These are phyloP conservation scores for Chlorospingus flavigularis DNA, from an alignment of 2,797 vertebrate genomes.

Conservation along the genomic window DNA sequence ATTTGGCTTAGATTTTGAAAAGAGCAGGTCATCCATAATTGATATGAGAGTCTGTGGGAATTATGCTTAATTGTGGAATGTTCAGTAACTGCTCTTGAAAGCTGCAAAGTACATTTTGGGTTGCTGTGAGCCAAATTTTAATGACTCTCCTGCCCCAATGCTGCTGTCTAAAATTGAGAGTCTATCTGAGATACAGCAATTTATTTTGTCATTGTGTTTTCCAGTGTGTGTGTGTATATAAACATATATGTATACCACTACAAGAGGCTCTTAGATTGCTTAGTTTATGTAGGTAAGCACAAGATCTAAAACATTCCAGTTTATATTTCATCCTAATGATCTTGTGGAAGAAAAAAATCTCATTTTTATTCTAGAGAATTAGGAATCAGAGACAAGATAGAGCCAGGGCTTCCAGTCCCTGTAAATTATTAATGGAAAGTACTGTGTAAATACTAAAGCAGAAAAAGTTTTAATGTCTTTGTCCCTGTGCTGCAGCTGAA, in stretches of 20 bases:
- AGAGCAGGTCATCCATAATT: background rate
- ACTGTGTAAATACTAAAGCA: constrained; percentile 6
- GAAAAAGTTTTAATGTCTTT: background rate
- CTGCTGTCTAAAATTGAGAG: background rate
- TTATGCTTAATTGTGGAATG: background rate
- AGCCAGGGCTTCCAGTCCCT: background rate
- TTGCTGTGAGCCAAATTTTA: background rate
- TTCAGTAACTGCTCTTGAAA: background rate
- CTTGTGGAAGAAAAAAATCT: background rate
- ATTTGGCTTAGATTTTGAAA: background rate
- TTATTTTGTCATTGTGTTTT: background rate
- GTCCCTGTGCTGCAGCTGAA: background rate
- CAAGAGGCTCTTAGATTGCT: background rate
- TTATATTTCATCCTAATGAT: background rate
- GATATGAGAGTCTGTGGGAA: background rate
- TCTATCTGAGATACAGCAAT: background rate
- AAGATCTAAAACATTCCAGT: background rate
- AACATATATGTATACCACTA: background rate
- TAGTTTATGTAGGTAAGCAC: background rate
- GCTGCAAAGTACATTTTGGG: background rate
- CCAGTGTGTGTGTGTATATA: accelerated
- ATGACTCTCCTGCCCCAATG: background rate
- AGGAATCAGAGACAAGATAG: background rate
- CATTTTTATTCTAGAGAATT: background rate
- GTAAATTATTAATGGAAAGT: constrained; percentile 37